phyloP scores from a whole-genome alignment of 2,797 vertebrate genomes.

The Nannoperca obscura region DNA sequence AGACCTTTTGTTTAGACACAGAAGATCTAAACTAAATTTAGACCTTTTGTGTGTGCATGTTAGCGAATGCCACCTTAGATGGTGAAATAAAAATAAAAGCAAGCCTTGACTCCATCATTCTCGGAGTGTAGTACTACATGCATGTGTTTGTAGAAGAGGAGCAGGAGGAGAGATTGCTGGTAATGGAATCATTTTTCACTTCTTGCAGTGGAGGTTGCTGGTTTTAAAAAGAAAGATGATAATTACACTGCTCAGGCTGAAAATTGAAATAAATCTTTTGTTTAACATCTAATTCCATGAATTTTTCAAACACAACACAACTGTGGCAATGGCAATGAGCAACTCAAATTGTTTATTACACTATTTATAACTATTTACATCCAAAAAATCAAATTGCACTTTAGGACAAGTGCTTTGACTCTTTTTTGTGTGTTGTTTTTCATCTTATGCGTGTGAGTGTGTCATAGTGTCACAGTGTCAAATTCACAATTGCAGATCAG shows the following conservation, averaged over 20 bases:
- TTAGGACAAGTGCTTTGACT: background rate
- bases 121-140: background rate
- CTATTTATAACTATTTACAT: background rate
- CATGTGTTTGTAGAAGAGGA: conserved; percentile 11
- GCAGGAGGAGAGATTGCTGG: conserved; percentile 32
- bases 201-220: conserved; percentile 54
- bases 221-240: conserved; percentile 47
- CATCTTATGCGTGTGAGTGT: background rate
- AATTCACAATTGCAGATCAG: conserved; percentile 22
- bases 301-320: background rate
- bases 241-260: conserved; percentile 31
- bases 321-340: background rate
- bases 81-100: conserved; percentile 23
- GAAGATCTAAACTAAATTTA: conserved; percentile 15
- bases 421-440: background rate
- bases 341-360: background rate
- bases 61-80: conserved; percentile 21
- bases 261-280: conserved; percentile 41
- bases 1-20: no score
- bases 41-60: conserved; percentile 24
- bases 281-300: conserved; percentile 30
- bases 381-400: conserved; percentile 5
- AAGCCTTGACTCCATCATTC: conserved; percentile 28
- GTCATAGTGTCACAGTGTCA: background rate
- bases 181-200: conserved; percentile 68